Evolutionary conservation across 2,113 vertebrate species (phyloP).

Genomic region (Peromyscus californicus): DNA sequence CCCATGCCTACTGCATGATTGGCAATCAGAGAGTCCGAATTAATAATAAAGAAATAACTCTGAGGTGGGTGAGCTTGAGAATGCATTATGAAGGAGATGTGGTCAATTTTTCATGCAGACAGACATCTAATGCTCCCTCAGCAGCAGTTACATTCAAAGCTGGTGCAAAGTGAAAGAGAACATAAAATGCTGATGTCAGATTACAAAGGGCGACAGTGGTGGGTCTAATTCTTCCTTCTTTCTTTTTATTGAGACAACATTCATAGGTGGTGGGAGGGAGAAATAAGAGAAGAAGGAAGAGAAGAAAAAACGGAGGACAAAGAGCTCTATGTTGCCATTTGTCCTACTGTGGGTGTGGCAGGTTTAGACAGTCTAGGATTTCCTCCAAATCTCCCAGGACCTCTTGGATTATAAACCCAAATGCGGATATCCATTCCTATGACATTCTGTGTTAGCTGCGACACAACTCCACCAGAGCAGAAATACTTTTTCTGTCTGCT

Average conservation of each 20-base stretch:
- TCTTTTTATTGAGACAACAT: not conserved
- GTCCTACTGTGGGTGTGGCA: not conserved
- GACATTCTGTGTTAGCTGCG: not conserved
- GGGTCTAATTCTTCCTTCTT: not conserved
- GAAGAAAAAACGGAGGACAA: not conserved
- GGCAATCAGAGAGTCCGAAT: slow-evolving; percentile 68
- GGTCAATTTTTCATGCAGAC: slow-evolving; percentile 62
- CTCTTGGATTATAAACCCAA: not conserved
- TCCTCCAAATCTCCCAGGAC: not conserved
- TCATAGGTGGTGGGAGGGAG: not conserved
- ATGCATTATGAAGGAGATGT: slow-evolving; percentile 44
- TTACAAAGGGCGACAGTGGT: slow-evolving; percentile 49
- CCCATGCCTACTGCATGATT: not conserved
- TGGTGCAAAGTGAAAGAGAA: slow-evolving; percentile 58
- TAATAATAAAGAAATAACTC: slow-evolving; percentile 63
- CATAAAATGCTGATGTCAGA: slow-evolving; percentile 64
- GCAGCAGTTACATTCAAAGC: slow-evolving; percentile 67
- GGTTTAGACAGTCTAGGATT: not conserved
- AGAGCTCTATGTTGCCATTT: not conserved
- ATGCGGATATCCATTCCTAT: not conserved
- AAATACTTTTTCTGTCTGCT: slow-evolving; percentile 7
- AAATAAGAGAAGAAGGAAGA: not conserved
- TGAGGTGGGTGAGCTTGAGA: slow-evolving; percentile 18
- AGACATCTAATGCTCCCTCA: slow-evolving; percentile 64
- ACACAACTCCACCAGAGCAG: not conserved